These are phyloP conservation scores for Gadopsis marmoratus DNA, from an alignment of 2,797 vertebrate genomes.

Conservation along the genomic window DNA sequence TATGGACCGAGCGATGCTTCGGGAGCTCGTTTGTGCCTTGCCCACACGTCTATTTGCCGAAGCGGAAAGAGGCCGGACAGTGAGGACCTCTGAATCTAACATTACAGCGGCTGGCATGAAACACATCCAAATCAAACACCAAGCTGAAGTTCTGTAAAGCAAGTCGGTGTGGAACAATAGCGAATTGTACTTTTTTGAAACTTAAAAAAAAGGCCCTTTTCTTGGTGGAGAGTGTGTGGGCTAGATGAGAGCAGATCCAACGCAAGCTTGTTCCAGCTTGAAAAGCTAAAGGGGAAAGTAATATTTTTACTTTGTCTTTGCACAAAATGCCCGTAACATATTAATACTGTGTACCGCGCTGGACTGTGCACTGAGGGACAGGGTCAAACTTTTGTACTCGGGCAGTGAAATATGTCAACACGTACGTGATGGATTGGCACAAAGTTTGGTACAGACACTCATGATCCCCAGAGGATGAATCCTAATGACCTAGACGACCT, in stretches of 20 bases:
- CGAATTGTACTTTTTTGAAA: conserved; percentile 40
- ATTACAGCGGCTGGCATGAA: conserved; percentile 62
- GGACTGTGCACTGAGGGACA: no score
- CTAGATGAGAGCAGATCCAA: conserved; percentile 48
- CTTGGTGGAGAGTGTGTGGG: conserved; percentile 61
- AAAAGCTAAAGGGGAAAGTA: conserved; percentile 56
- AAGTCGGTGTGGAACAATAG: conserved; percentile 52
- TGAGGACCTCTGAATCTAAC: conserved; percentile 65
- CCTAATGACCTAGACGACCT: neutral
- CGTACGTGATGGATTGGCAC: neutral
- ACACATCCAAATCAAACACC: conserved; percentile 62
- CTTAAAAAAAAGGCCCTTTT: conserved; percentile 36
- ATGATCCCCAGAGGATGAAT: conserved; percentile 4
- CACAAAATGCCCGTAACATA: conserved; percentile 30
- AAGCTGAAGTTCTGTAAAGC: conserved; percentile 64
- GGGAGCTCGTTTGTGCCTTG: conserved; percentile 70
- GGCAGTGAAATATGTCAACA: neutral
- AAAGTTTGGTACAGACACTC: neutral
- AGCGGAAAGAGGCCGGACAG: conserved; percentile 64
- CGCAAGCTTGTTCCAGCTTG: conserved; percentile 50
- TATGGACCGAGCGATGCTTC: conserved; percentile 70
- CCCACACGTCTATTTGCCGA: conserved; percentile 79
- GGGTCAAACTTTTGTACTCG: neutral
- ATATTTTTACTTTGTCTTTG: conserved; percentile 53
- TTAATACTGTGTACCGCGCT: no score